Base-by-base conservation (phyloP, 2,888 invertebrate genomes). In the Athalia cordata region DNA sequence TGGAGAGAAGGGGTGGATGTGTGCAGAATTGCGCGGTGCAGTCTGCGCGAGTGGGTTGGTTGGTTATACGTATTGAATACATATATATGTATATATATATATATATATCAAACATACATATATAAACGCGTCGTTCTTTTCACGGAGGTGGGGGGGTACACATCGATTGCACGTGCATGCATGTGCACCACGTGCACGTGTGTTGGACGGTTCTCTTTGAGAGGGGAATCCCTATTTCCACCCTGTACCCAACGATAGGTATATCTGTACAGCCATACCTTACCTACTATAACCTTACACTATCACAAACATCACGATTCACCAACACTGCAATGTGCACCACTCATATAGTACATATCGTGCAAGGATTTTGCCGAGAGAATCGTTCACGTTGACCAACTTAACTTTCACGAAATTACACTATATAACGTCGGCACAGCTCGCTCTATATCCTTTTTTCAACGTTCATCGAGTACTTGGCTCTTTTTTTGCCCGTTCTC, bases 21-120 rank as follows among this genome's bases (percentile, higher is more conserved):
- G 29, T 29, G 81, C 77, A 79, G 78, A 83, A 83, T 84, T 88
- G 89, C 89, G 89, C 88, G 87, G 88, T 89, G 89, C 89, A 89
- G 85, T 85, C 82, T 88, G 89, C 89, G 89, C 89, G 66, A 9
- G 55, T 66, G n/a, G 55, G 77, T 55, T 29, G 59, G 61, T 59
- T 29, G 77, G 29, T 29, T 29, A 29, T 29, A 29, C 29, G 29
- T 29, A 29, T 29, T 29, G 29, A 29, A 29, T 29, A 29, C 29
- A 29, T 29, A 29, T 29, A 29, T 29, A 61, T 66, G 64, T 55
- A 55, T 59, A 13, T 79, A 62, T 76, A 65, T 29, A 52, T 65
- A 77, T 70, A 79, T 65, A 77, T 43, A 79, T 75, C 64, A 59
- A 55, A 57, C n/a, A 57, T 47, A 59, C 47, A 59, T 15, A 49